phyloP scores from a whole-genome alignment of 1,140 invertebrate genomes.

The Cydia pomonella region DNA sequence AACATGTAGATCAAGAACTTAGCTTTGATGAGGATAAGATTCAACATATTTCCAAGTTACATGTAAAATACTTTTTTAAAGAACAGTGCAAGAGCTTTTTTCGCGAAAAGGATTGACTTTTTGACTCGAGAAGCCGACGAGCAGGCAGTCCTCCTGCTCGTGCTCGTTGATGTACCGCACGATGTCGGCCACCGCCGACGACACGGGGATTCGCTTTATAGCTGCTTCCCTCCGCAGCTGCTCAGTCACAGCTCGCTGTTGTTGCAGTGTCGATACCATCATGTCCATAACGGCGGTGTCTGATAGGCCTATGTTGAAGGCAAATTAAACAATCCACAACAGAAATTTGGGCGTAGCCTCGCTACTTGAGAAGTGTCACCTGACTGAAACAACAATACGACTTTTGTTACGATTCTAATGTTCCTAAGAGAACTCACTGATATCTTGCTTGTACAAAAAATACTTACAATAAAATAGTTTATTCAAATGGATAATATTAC shows the following conservation, averaged over 20 bases:
- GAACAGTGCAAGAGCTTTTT: conserved; percentile 94
- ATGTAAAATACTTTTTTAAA: conserved; percentile 81
- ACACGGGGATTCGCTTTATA: conserved; percentile 92
- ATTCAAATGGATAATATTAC: background rate
- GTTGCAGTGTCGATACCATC: conserved; percentile 94
- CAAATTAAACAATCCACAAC: conserved; percentile 56
- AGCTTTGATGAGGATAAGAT: background rate
- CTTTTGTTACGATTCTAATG: background rate
- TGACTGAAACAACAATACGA: conserved; percentile 39
- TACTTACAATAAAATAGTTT: background rate
- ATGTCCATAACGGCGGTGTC: conserved; percentile 93
- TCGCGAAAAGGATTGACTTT: conserved; percentile 99
- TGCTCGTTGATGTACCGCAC: conserved; percentile 96
- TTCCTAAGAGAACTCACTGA: background rate
- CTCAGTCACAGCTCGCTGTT: conserved; percentile 95
- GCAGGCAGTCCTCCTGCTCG: conserved; percentile 96
- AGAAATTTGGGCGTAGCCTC: conserved; percentile 72
- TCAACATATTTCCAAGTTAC: conserved; percentile 25
- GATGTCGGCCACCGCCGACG: conserved; percentile 95
- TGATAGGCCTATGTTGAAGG: conserved; percentile 87
- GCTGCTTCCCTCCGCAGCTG: conserved; percentile 95
- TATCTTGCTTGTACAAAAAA: background rate
- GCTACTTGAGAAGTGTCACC: conserved; percentile 42
- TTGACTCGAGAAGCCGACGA: conserved; percentile 96
- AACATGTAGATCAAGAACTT: conserved; percentile 23